A percentile compares a stretch with the other conserved stretches of the same genome.
These are phyloP conservation scores for Craseonycteris thonglongyai DNA, from an alignment of 2,113 vertebrate species.

Conservation along the genomic window DNA sequence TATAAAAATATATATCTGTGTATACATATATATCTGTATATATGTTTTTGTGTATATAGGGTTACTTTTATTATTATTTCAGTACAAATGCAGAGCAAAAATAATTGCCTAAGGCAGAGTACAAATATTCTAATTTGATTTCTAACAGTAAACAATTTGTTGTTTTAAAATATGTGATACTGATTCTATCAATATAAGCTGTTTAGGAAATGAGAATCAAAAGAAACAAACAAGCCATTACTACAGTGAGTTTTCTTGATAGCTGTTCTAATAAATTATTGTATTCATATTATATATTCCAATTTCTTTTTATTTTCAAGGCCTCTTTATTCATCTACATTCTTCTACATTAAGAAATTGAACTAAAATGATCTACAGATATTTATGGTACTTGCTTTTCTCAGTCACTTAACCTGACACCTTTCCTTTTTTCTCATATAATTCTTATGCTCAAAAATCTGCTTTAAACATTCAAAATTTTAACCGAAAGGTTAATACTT, in stretches of 20 bases:
- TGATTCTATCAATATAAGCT: background rate
- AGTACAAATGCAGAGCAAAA: background rate
- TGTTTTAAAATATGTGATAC: constrained; percentile 23
- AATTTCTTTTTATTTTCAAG: constrained; percentile 36
- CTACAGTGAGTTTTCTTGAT: background rate
- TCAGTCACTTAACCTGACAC: background rate
- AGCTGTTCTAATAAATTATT: constrained; percentile 13
- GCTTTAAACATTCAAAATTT: background rate
- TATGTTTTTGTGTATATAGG: background rate
- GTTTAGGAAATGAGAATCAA: constrained; percentile 39
- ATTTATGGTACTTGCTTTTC: background rate
- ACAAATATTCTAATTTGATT: constrained; percentile 22
- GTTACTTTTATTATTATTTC: constrained; percentile 29
- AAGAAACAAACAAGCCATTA: constrained; percentile 13
- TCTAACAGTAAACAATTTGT: constrained; percentile 27
- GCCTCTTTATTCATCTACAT: background rate
- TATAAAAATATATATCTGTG: too few relatives aligned
- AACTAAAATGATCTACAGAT: background rate
- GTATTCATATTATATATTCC: background rate
- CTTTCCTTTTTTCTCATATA: background rate
- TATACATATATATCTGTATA: background rate
- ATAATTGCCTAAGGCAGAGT: constrained; percentile 6
- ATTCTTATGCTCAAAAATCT: background rate
- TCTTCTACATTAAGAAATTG: background rate
- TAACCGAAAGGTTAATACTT: background rate